Conservation (phyloP, 2,888 invertebrate genomes). For the Heliconius ismenius region DNA sequence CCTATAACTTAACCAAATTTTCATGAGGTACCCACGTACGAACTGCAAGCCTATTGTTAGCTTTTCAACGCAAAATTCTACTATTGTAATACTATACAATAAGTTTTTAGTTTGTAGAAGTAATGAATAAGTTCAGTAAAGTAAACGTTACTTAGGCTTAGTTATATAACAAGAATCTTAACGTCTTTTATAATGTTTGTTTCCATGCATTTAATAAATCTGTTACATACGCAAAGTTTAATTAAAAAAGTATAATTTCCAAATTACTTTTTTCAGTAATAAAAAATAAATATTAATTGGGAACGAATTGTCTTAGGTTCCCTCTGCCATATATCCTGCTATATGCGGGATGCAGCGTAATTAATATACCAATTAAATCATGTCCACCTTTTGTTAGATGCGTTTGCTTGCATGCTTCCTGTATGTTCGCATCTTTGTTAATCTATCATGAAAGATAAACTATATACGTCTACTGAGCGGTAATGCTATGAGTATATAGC, state of each 20-base stretch:
- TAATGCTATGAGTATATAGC: neutral
- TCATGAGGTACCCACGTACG: constrained; percentile 1
- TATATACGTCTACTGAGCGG: constrained; percentile 16
- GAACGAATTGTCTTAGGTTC: too few relatives aligned
- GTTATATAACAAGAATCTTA: neutral
- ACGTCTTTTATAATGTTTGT: too few relatives aligned
- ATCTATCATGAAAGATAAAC: constrained; percentile 32
- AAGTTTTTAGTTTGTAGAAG: neutral
- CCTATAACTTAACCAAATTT: constrained; percentile 7
- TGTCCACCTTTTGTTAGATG: neutral
- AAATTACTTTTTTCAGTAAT: too few relatives aligned
- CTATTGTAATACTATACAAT: neutral
- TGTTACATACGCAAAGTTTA: too few relatives aligned
- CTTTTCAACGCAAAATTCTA: constrained; percentile 10
- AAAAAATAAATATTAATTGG: too few relatives aligned
- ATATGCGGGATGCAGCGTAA: too few relatives aligned
- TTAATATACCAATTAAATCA: too few relatives aligned
- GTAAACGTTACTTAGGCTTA: neutral
- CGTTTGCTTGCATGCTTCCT: constrained; percentile 17
- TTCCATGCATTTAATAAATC: too few relatives aligned
- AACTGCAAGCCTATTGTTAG: constrained; percentile 1
- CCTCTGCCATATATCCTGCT: too few relatives aligned
- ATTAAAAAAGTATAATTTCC: too few relatives aligned
- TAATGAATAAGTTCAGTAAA: neutral
- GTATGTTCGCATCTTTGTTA: constrained; percentile 22